These are phyloP conservation scores for Cryptocephalus primarius DNA, from an alignment of 2,888 invertebrate species.

Conservation along the genomic window DNA sequence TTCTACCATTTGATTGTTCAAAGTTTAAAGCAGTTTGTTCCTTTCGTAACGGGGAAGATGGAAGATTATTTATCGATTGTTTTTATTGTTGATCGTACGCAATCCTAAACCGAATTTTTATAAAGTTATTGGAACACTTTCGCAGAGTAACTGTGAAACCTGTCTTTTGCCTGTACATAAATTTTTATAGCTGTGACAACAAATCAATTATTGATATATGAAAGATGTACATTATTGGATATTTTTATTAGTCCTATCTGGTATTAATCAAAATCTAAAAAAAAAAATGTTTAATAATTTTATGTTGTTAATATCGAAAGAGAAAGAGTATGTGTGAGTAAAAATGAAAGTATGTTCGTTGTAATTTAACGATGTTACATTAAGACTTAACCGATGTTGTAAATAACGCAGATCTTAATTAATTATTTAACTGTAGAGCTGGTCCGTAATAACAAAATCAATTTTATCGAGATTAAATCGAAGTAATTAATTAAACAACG, in stretches of 20 bases:
- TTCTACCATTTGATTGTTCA: no score
- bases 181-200: constrained; percentile 31
- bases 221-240: constrained; percentile 9
- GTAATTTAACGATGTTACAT: constrained; percentile 1
- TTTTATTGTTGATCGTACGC: constrained; percentile 1
- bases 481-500: no score
- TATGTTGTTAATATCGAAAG: constrained; percentile 1
- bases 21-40: no score
- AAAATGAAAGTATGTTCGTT: not conserved
- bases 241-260: constrained; percentile 14
- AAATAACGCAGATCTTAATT: no score
- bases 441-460: no score
- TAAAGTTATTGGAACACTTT: not conserved
- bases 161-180: constrained; percentile 16
- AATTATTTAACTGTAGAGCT: no score
- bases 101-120: constrained; percentile 22
- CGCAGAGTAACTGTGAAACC: not conserved
- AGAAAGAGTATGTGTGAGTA: constrained; percentile 4
- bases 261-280: constrained; percentile 1
- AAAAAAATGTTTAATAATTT: not conserved
- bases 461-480: no score
- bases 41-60: no score
- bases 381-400: no score
- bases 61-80: no score
- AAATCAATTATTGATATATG: constrained; percentile 25